These are phyloP conservation scores for Sebastiscus tertius DNA, from an alignment of 2,797 vertebrate genomes.

Conservation along the genomic window DNA sequence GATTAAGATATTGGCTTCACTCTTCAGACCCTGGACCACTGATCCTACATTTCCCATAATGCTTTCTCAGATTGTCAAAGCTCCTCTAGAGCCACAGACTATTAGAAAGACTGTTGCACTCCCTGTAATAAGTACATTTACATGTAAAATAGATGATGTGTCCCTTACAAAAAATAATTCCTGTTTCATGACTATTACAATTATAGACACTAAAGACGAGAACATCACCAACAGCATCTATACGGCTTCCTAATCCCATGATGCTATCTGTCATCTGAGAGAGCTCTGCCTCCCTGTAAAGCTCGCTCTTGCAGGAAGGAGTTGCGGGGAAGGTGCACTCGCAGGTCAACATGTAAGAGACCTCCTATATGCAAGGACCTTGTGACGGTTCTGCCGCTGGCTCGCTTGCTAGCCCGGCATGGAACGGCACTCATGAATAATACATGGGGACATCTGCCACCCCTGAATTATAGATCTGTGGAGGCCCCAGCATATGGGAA, in stretches of 20 bases:
- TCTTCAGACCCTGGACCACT: too few species aligned
- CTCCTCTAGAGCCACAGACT: not conserved
- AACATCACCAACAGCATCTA: not conserved
- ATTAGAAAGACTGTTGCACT: not conserved
- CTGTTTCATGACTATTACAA: not conserved
- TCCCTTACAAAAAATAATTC: not conserved
- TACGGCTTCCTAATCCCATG: conserved; percentile 2
- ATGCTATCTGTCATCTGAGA: conserved; percentile 17
- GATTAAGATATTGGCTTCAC: too few species aligned
- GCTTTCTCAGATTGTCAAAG: not conserved
- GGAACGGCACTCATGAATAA: conserved; percentile 83
- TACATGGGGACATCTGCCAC: conserved; percentile 85
- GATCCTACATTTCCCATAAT: not conserved
- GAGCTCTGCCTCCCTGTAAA: conserved; percentile 20
- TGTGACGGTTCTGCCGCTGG: conserved; percentile 65
- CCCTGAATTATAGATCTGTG: conserved; percentile 87
- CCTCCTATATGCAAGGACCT: conserved; percentile 70
- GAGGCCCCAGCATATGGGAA: conserved; percentile 82
- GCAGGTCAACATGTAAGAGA: conserved; percentile 65
- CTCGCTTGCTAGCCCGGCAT: conserved; percentile 68
- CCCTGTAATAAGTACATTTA: not conserved
- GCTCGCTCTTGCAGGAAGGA: conserved; percentile 28
- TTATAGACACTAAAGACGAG: not conserved
- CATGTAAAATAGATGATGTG: not conserved
- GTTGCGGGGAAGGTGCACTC: conserved; percentile 49